Evolutionary conservation across 2,113 vertebrate genomes (phyloP).

Genomic region (Smithornis capensis): DNA sequence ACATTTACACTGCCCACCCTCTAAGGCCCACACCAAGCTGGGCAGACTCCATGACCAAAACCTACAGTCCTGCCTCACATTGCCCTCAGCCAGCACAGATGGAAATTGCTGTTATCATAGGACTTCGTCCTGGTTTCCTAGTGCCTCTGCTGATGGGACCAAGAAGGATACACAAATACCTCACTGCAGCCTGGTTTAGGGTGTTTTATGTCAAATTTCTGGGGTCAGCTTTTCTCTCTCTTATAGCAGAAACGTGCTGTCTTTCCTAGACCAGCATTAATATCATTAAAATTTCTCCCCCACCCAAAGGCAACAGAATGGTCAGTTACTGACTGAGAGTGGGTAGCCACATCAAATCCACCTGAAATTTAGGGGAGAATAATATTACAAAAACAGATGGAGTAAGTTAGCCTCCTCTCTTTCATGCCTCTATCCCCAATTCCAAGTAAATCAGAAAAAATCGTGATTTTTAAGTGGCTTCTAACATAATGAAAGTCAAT

Average conservation of each 20-base stretch:
- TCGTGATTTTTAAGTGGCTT: background rate
- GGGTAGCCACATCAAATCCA: background rate
- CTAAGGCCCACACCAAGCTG: accelerated
- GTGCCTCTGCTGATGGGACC: background rate
- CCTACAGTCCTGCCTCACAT: accelerated
- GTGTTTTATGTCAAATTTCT: background rate
- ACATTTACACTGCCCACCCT: background rate
- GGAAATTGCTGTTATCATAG: background rate
- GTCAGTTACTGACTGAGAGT: background rate
- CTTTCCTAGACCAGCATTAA: background rate
- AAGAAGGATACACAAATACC: background rate
- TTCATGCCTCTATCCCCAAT: background rate
- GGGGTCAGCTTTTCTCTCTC: background rate
- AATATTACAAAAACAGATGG: background rate
- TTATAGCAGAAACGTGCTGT: background rate
- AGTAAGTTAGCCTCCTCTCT: background rate
- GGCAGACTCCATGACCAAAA: background rate
- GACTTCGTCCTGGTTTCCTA: background rate
- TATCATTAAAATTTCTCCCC: background rate
- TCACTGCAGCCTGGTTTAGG: background rate
- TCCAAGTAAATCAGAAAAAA: background rate
- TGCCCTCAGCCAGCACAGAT: background rate
- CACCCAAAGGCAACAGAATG: background rate
- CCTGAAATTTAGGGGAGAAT: background rate
- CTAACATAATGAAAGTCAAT: conserved; percentile 51